Evolutionary conservation across 1,140 invertebrate species (phyloP).

Genomic region (Papilio polytes): DNA sequence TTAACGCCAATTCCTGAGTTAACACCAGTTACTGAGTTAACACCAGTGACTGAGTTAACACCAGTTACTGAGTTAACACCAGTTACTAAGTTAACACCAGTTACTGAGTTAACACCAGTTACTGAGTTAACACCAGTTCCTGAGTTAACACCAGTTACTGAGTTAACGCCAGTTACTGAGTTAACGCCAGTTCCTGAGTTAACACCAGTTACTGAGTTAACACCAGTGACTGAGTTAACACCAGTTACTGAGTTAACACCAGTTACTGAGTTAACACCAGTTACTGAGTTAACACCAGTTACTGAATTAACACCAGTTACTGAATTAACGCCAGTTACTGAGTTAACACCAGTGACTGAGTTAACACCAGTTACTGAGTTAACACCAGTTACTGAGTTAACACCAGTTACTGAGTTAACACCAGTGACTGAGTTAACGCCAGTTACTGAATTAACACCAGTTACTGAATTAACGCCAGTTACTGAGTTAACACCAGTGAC

Average conservation of each 20-base stretch:
- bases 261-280: neutral
- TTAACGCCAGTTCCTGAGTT: neutral
- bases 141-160: neutral
- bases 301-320: neutral
- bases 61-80: neutral
- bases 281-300: neutral
- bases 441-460: neutral
- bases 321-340: neutral
- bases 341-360: neutral
- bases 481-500: neutral
- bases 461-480: neutral
- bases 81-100: too few species aligned
- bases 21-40: neutral
- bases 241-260: neutral
- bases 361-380: neutral
- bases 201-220: too few species aligned
- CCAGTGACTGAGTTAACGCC: neutral
- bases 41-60: neutral
- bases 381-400: too few species aligned
- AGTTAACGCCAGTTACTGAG: neutral
- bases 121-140: neutral
- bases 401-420: too few species aligned
- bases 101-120: neutral
- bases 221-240: neutral
- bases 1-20: too few species aligned